phyloP scores from a whole-genome alignment of 2,113 vertebrate genomes.

The Aythya baeri region DNA sequence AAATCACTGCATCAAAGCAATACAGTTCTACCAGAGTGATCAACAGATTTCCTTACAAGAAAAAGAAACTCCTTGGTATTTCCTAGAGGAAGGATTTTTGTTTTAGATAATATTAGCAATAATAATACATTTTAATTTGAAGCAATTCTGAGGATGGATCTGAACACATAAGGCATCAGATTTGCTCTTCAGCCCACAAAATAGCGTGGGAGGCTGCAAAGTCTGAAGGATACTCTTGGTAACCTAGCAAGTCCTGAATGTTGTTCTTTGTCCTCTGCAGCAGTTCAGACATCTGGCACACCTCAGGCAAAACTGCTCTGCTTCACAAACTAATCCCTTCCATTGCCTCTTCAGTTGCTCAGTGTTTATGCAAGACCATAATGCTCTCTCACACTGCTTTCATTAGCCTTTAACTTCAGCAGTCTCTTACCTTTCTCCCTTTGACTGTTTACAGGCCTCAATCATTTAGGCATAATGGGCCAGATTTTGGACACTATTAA shows the following conservation, averaged over 20 bases:
- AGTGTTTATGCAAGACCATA: conserved; percentile 46
- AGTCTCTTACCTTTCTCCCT: neutral
- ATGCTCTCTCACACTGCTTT: conserved; percentile 28
- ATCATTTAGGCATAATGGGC: neutral
- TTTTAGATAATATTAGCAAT: neutral
- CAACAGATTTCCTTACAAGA: neutral
- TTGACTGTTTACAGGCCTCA: neutral
- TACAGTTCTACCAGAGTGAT: neutral
- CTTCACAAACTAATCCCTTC: conserved; percentile 53
- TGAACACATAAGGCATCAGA: neutral
- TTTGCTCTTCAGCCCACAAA: neutral
- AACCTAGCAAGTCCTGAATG: conserved; percentile 46
- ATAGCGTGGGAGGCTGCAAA: neutral
- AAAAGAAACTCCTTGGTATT: neutral
- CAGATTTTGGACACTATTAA: neutral
- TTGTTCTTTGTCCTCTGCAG: conserved; percentile 55
- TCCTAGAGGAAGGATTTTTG: neutral
- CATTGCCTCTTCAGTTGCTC: conserved; percentile 47
- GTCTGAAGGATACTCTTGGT: neutral
- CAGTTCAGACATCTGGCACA: conserved; percentile 61
- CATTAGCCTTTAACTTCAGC: conserved; percentile 3
- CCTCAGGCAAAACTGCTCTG: conserved; percentile 43
- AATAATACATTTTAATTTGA: neutral
- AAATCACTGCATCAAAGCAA: neutral
- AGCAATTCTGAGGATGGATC: neutral